These are phyloP conservation scores for Thelaira solivaga DNA, from an alignment of 2,888 invertebrate genomes.

Conservation along the genomic window DNA sequence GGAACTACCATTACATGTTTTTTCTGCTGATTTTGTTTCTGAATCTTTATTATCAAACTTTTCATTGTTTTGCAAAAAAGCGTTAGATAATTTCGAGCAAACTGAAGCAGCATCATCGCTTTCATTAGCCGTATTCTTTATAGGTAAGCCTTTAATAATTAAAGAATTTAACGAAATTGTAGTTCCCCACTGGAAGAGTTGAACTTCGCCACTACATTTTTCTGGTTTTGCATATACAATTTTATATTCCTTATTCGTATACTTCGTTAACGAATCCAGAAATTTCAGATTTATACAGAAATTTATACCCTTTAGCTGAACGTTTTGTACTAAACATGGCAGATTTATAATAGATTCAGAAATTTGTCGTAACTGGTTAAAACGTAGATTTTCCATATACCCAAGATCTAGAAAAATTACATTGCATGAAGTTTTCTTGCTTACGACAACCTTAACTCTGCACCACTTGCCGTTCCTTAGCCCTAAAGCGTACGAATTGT, in stretches of 20 bases:
- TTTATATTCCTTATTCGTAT: slow-evolving; percentile 39
- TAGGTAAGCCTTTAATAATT: not conserved
- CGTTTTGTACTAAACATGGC: slow-evolving; percentile 25
- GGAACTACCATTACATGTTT: not conserved
- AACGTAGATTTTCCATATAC: not conserved
- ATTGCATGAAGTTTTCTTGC: not conserved
- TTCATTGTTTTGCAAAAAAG: not conserved
- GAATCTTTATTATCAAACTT: not conserved
- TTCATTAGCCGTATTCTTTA: not conserved
- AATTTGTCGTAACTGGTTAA: slow-evolving; percentile 26
- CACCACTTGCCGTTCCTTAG: slow-evolving; percentile 39
- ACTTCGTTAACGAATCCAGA: not conserved
- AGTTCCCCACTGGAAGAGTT: slow-evolving; percentile 35
- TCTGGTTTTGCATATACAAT: not conserved
- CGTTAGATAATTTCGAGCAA: slow-evolving; percentile 3
- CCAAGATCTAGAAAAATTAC: slow-evolving; percentile 43
- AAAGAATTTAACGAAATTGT: slow-evolving; percentile 23
- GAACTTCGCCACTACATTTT: not conserved
- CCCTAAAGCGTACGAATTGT: slow-evolving; percentile 16
- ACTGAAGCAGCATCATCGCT: slow-evolving; percentile 6
- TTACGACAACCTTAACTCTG: slow-evolving; percentile 38
- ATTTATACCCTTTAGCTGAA: slow-evolving; percentile 28
- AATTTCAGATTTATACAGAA: not conserved
- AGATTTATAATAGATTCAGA: not conserved
- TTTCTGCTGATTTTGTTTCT: not conserved